Conservation (phyloP, 2,888 invertebrate species). For the Tineola bisselliella region DNA sequence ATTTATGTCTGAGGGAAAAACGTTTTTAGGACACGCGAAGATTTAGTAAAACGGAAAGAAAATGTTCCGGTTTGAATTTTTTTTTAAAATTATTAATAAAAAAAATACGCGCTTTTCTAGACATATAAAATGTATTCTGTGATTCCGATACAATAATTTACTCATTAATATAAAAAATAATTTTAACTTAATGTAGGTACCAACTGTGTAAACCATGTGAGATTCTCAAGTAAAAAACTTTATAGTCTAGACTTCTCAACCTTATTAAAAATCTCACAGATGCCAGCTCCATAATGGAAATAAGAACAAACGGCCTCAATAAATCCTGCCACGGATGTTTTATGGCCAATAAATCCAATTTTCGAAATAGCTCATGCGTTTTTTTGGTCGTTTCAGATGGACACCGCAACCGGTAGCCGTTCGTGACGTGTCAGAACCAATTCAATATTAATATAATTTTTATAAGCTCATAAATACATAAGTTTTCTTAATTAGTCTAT, state of each 20-base stretch:
- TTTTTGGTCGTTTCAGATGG: conserved; percentile 15
- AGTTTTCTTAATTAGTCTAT: too few relatives aligned
- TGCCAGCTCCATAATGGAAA: conserved; percentile 23
- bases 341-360: conserved; percentile 34
- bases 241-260: conserved; percentile 25
- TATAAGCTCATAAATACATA: too few relatives aligned
- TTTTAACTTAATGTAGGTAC: too few relatives aligned
- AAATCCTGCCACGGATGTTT: conserved; percentile 28
- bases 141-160: too few relatives aligned
- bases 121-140: too few relatives aligned
- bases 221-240: neutral
- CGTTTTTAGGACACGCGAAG: neutral
- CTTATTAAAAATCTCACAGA: conserved; percentile 20
- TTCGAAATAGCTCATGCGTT: conserved; percentile 28
- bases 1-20: neutral
- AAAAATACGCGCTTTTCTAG: too few relatives aligned
- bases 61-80: neutral
- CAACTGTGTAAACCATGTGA: too few relatives aligned
- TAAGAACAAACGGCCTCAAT: conserved; percentile 25
- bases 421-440: neutral
- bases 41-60: neutral
- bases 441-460: neutral
- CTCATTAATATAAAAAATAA: too few relatives aligned
- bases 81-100: too few relatives aligned
- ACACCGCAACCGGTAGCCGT: neutral